phyloP scores from a whole-genome alignment of 2,797 vertebrate species.

The Clarias laeviceps region DNA sequence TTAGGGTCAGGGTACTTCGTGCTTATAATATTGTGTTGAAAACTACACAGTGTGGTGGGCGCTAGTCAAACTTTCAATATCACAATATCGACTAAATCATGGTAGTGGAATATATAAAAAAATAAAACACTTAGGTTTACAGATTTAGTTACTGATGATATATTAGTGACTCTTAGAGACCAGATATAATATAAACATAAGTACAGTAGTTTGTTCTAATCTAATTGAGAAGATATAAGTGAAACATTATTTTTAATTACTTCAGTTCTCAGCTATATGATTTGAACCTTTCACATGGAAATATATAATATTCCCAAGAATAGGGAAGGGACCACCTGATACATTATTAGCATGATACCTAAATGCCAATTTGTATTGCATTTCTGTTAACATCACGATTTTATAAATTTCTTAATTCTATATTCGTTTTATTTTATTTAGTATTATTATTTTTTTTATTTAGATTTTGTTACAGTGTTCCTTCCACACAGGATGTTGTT shows the following conservation, averaged over 20 bases:
- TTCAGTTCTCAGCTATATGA: not conserved
- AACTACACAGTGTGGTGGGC: not conserved
- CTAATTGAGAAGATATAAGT: not conserved
- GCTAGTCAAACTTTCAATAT: not conserved
- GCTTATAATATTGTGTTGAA: not conserved
- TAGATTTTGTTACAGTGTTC: too few relatives aligned
- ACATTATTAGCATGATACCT: too few relatives aligned
- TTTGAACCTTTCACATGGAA: not conserved
- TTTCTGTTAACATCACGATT: too few relatives aligned
- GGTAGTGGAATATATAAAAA: not conserved
- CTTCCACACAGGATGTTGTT: too few relatives aligned
- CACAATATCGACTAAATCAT: not conserved
- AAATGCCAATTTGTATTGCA: too few relatives aligned
- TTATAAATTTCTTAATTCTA: too few relatives aligned
- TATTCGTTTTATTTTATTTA: too few relatives aligned
- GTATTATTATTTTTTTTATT: too few relatives aligned
- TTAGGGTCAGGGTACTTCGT: not conserved
- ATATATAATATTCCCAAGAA: not conserved
- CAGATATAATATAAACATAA: not conserved
- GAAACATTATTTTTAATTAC: not conserved
- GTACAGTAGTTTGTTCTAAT: not conserved
- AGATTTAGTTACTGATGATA: not conserved
- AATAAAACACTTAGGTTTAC: not conserved
- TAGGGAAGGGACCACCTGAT: too few relatives aligned
- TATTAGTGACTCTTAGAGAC: not conserved